phyloP scores from a whole-genome alignment of 2,888 invertebrate genomes.

The Helleia helle region DNA sequence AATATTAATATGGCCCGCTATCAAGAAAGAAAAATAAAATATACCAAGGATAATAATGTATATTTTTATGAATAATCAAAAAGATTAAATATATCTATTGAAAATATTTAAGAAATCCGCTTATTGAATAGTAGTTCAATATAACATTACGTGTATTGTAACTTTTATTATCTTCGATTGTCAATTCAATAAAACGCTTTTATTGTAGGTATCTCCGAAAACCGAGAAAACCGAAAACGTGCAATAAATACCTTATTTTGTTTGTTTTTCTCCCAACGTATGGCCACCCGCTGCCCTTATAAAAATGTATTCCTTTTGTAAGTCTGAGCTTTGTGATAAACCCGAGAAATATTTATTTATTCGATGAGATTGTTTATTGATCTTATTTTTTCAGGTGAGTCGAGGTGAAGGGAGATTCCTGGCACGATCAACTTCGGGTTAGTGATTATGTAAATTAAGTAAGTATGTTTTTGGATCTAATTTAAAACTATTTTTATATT shows the following conservation, averaged over 20 bases:
- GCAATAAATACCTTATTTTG: neutral
- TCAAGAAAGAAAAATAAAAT: too few relatives aligned
- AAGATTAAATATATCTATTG: too few relatives aligned
- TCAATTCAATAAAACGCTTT: neutral
- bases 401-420: neutral
- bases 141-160: too few relatives aligned
- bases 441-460: slow-evolving; percentile 4
- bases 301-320: slow-evolving; percentile 5
- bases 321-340: neutral
- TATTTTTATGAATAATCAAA: too few relatives aligned
- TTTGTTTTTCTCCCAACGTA: neutral
- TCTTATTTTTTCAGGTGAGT: slow-evolving; percentile 9
- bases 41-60: too few relatives aligned
- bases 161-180: neutral
- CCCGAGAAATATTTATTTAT: neutral
- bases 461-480: neutral
- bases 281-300: slow-evolving; percentile 3
- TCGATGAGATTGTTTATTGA: slow-evolving; percentile 4
- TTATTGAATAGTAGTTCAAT: too few relatives aligned
- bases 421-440: neutral
- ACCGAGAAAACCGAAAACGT: neutral
- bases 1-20: too few relatives aligned
- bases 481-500: too few relatives aligned
- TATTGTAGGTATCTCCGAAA: neutral
- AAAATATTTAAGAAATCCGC: too few relatives aligned